These are phyloP conservation scores for Cherax quadricarinatus DNA, from an alignment of 1,140 invertebrate species.

Conservation along the genomic window DNA sequence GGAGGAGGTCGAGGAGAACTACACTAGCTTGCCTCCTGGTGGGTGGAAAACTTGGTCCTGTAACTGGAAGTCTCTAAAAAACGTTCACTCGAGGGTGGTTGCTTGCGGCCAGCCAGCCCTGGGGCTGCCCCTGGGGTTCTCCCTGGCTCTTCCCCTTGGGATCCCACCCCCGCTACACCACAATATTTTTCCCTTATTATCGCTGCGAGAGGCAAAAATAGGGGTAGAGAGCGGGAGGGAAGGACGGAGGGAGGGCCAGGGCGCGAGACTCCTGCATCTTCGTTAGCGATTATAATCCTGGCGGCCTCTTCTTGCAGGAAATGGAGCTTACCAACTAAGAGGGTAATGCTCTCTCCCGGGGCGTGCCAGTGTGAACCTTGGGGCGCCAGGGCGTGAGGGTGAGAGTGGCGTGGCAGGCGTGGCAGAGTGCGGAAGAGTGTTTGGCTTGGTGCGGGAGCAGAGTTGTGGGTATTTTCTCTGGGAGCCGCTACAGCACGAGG, in stretches of 20 bases:
- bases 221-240: not conserved
- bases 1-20: too few relatives aligned
- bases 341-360: constrained; percentile 44
- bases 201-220: not conserved
- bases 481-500: constrained; percentile 20
- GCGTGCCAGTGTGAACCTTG: constrained; percentile 16
- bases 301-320: constrained; percentile 64
- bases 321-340: constrained; percentile 66
- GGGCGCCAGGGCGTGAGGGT: constrained; percentile 5
- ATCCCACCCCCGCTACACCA: too few relatives aligned
- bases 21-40: too few relatives aligned
- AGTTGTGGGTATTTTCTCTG: constrained; percentile 57
- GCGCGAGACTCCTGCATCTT: constrained; percentile 62
- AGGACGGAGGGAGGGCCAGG: not conserved
- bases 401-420: constrained; percentile 4
- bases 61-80: too few relatives aligned
- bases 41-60: too few relatives aligned
- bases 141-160: too few relatives aligned
- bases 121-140: too few relatives aligned
- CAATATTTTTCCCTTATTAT: too few relatives aligned
- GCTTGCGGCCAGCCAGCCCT: too few relatives aligned
- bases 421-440: constrained; percentile 47
- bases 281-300: constrained; percentile 64
- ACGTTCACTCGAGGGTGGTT: too few relatives aligned
- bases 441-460: constrained; percentile 27